Conservation (phyloP, 64 coral and sea anemone species). For the Anthopleura sola region DNA sequence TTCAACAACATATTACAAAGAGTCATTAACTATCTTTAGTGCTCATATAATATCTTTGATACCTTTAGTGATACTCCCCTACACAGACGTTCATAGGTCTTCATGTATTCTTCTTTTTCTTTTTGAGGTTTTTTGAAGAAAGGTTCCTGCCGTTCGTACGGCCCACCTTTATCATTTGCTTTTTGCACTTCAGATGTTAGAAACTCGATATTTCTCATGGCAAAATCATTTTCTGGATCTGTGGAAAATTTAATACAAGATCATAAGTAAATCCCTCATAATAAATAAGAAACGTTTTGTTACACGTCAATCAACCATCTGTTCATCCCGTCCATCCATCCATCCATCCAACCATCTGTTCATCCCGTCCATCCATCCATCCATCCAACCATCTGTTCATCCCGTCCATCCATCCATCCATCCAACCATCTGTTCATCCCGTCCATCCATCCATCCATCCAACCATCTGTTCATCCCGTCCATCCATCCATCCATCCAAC, state of each 20-base stretch:
- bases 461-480: too few species aligned
- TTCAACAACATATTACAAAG: too few species aligned
- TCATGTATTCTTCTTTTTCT: slow-evolving; percentile 23
- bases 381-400: too few species aligned
- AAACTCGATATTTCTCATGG: slow-evolving; percentile 33
- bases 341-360: too few species aligned
- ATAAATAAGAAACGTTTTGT: not conserved
- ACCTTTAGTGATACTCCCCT: slow-evolving; percentile 41
- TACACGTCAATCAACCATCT: too few species aligned
- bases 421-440: too few species aligned
- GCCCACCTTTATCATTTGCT: slow-evolving; percentile 4
- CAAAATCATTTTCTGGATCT: slow-evolving; percentile 48
- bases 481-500: too few species aligned
- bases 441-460: too few species aligned
- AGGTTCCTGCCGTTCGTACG: not conserved
- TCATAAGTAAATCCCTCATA: not conserved
- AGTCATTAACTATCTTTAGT: not conserved
- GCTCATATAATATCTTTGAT: not conserved
- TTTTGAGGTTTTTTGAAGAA: slow-evolving; percentile 3
- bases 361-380: too few species aligned
- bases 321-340: too few species aligned
- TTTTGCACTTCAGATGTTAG: slow-evolving; percentile 8
- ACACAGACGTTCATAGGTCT: slow-evolving; percentile 41
- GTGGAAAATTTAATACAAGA: not conserved
- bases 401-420: too few species aligned